Percentiles rank a stretch among this genome's conserved stretches.
These are phyloP conservation scores for Liopterus haemorrhoidalis DNA, from an alignment of 2,888 invertebrate genomes.

Conservation along the genomic window DNA sequence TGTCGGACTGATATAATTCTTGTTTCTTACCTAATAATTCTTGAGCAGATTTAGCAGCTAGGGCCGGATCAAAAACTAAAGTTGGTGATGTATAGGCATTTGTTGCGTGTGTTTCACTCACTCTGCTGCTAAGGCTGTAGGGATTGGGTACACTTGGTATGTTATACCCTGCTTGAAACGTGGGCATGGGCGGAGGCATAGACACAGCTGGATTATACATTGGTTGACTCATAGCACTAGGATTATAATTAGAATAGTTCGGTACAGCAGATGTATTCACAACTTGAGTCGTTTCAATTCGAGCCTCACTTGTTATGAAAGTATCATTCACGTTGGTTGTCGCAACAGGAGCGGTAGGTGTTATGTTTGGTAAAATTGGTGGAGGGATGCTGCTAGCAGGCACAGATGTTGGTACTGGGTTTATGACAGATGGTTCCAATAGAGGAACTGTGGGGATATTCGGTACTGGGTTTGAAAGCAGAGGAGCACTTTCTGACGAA, in stretches of 20 bases:
- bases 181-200: slow-evolving; percentile 7
- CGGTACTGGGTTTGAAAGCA: too few species aligned
- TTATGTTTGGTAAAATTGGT: background rate
- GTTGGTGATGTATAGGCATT: slow-evolving; percentile 21
- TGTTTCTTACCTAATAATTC: slow-evolving; percentile 38
- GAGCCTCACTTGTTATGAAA: slow-evolving; percentile 7
- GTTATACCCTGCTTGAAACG: slow-evolving; percentile 18
- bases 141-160: slow-evolving; percentile 14
- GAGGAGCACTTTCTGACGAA: too few species aligned
- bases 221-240: slow-evolving; percentile 6
- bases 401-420: too few species aligned
- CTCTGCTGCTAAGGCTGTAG: slow-evolving; percentile 15
- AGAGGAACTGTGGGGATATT: too few species aligned
- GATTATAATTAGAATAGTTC: slow-evolving; percentile 15
- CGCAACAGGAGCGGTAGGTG: background rate
- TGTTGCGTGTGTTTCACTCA: slow-evolving; percentile 5
- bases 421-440: too few species aligned
- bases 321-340: slow-evolving; percentile 4
- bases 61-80: slow-evolving; percentile 41
- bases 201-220: slow-evolving; percentile 2
- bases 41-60: slow-evolving; percentile 44
- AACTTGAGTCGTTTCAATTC: background rate
- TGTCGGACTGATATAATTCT: slow-evolving; percentile 15
- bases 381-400: too few species aligned
- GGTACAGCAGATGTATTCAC: background rate